Evolutionary conservation across 2,113 vertebrate species (phyloP).

Genomic region (Xyliphius kryptos): DNA sequence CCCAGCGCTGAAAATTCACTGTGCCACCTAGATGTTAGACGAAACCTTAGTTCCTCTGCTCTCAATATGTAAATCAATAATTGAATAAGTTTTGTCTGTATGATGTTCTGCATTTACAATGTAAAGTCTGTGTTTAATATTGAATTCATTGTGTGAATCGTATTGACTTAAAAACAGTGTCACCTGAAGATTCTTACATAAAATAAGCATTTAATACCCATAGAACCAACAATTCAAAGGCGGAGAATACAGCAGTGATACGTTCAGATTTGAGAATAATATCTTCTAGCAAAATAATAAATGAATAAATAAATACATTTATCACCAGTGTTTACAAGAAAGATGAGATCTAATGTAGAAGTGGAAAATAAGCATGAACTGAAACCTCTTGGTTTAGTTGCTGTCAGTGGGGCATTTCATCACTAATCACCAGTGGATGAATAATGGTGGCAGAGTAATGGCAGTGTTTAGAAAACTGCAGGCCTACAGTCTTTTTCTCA

Average conservation of each 20-base stretch:
- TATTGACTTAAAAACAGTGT: no score
- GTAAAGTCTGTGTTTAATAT: no score
- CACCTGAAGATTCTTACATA: no score
- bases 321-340: constrained; percentile 10
- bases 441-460: constrained; percentile 57
- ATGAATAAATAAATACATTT: background rate
- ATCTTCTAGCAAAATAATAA: constrained; percentile 38
- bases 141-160: no score
- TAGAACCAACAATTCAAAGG: constrained; percentile 47
- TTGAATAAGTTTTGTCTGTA: no score
- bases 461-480: constrained; percentile 62
- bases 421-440: constrained; percentile 30
- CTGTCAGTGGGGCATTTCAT: constrained; percentile 26
- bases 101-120: no score
- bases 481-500: constrained; percentile 61
- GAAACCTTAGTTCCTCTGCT: no score
- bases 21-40: no score
- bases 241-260: constrained; percentile 50
- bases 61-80: no score
- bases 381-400: constrained; percentile 10
- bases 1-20: no score
- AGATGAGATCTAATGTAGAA: constrained; percentile 24
- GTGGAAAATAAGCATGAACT: constrained; percentile 16
- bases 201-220: no score
- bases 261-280: constrained; percentile 24